A percentile compares a stretch with the other conserved stretches of the same genome.
Evolutionary conservation across 1,140 invertebrate genomes (phyloP).

Genomic region (Pseudomyrmex concolor): DNA sequence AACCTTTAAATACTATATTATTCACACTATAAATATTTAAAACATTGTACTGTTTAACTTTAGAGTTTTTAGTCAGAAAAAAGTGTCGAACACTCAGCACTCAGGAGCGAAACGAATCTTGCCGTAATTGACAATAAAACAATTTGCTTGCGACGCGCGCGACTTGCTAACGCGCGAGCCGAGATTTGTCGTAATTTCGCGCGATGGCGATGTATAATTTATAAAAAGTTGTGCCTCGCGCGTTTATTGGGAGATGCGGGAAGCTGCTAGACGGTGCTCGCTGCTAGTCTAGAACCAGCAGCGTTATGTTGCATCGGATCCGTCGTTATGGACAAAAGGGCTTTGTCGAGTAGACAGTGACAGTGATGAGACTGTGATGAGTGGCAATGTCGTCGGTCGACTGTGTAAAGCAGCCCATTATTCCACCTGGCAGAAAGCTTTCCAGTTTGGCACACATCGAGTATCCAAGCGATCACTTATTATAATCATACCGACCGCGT

Average conservation of each 20-base stretch:
- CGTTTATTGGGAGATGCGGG: slow-evolving; percentile 71
- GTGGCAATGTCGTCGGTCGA: slow-evolving; percentile 76
- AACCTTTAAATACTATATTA: too few relatives aligned
- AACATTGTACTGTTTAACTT: too few relatives aligned
- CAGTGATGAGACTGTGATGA: slow-evolving; percentile 76
- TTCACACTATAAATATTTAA: too few relatives aligned
- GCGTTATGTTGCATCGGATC: slow-evolving; percentile 58
- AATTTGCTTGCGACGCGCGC: slow-evolving; percentile 7
- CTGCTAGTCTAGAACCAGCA: slow-evolving; percentile 68
- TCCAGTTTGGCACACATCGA: slow-evolving; percentile 77
- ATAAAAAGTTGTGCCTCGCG: slow-evolving; percentile 54
- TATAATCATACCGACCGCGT: slow-evolving; percentile 75
- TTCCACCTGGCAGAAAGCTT: slow-evolving; percentile 76
- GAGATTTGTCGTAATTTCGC: slow-evolving; percentile 68
- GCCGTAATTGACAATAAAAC: slow-evolving; percentile 22
- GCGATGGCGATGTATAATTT: slow-evolving; percentile 28
- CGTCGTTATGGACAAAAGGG: slow-evolving; percentile 72
- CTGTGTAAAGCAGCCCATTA: slow-evolving; percentile 75
- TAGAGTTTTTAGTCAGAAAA: too few relatives aligned
- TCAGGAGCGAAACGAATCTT: slow-evolving; percentile 13
- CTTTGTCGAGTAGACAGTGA: slow-evolving; percentile 75
- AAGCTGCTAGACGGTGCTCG: slow-evolving; percentile 50
- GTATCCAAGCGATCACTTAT: slow-evolving; percentile 76
- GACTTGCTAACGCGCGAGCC: slow-evolving; percentile 30
- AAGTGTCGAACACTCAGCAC: too few relatives aligned